Base-by-base conservation (phyloP, 2,888 invertebrate species). In the Galerucella calmariensis region DNA sequence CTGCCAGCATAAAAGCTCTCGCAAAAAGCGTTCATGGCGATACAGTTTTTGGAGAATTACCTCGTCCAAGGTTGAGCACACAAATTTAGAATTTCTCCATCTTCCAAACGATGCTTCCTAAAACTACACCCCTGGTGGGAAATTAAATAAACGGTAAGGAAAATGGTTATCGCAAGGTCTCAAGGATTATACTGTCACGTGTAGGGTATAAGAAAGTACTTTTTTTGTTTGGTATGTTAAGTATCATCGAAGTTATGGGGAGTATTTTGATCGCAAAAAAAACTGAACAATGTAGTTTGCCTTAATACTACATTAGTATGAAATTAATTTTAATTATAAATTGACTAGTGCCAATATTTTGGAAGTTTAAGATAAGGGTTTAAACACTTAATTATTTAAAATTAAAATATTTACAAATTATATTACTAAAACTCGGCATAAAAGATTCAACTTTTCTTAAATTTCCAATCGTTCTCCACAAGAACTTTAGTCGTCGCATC, bases 11-110 rank as follows among this genome's bases (percentile, higher is more conserved):
- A 86, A 94, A 95, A 88, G 96, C 96, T n/a, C 88, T 97, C 83
- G 96, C 97, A 24, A 94, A 94, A 83, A 97, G 96, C 82, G 95
- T 97, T 76, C 95, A 95, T 88, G 95, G 94, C 76, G 95, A 96
- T 88, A 90, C 92, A 35, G 93, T 95, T 80, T 97, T 95, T 88
- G 94, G 94, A 24, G 97, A 97, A 84, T 89, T 97, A 84, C 97
- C 97, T 61, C 91, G 94, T 77, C 95, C 95, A 78, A 92, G 95
- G 84, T 93, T 95, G 89, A 94, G 94, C 86, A 94, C 94, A 77
- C 94, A 94, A 89, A 94, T 95, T 89, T 95, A 93, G 91, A 53
- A 62, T 58, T 62, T 14, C 53, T n/a, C 14, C 61, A 51, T 75
- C 72, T 69, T 75, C 68, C 71, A 67, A 66, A 67, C 56, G 61